Evolutionary conservation across 2,888 invertebrate species (phyloP), one percentile per base, ranked within the genome.

Genomic region (Cheilosia vulpina): DNA sequence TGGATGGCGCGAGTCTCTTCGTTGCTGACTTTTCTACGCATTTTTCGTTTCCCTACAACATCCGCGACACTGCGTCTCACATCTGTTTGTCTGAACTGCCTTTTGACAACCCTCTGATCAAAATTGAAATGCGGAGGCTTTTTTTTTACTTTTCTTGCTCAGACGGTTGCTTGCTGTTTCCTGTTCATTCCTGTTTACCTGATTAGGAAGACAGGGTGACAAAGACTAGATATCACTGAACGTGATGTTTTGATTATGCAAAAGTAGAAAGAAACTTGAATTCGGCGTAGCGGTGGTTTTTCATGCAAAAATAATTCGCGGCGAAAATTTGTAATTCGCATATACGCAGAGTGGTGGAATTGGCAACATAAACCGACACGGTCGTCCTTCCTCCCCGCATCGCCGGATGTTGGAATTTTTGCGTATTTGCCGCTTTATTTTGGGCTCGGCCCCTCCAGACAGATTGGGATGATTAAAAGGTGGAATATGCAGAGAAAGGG

Each of bases 391-490:
- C 62, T 73, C 9, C 68, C 62, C 83, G n/a, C n/a, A 27, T 41
- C 52, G 41, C 69, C 83, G 84, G 84, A 80, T 84, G 84, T 80
- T 55, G 43, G 55, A 65, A 79, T 79, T 79, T 84, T 79, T 84
- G 69, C 71, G 84, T 79, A 73, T 78, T 72, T 68, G 41, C 77
- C 58, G 71, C 60, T 65, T 82, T 60, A 71, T 71, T 83, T 83
- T 43, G 73, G 73, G 68, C 63, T 73, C 72, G 73, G 65, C 65
- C 75, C 58, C 69, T 79, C 75, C 84, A 84, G 84, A 75, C 84
- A 80, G 79, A 84, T 75, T 76, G 79, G 75, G 84, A 84, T 84
- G 71, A 84, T 76, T 79, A 71, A 76, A 58, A 60, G 65, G 76
- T 19, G 38, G 57, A 63, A 72, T 52, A 34, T 11, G 13, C 31